phyloP scores from a whole-genome alignment of 2,888 invertebrate species.

The Chironomus tentans region DNA sequence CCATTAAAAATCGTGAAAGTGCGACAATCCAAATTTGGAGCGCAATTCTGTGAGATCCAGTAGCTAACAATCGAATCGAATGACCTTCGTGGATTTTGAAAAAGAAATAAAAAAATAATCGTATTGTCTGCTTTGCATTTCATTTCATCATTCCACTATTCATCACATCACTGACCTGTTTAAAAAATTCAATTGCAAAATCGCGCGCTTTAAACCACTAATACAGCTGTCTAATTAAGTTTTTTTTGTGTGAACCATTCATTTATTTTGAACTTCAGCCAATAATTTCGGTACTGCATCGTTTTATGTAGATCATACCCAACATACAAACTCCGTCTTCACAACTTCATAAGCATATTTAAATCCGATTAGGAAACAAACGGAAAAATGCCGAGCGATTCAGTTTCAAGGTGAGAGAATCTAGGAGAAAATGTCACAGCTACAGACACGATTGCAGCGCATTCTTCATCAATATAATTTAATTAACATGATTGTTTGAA shows the following conservation, averaged over 20 bases:
- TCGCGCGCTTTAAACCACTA: neutral
- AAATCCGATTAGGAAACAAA: neutral
- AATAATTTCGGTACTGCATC: neutral
- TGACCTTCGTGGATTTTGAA: neutral
- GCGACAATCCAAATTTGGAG: neutral
- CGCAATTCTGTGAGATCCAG: neutral
- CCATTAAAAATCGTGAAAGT: neutral
- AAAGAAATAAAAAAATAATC: neutral
- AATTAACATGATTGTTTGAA: too few species aligned
- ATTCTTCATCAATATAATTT: too few species aligned
- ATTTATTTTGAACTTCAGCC: conserved; percentile 3
- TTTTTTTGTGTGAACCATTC: neutral
- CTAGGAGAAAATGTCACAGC: too few species aligned
- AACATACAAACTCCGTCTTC: too few species aligned
- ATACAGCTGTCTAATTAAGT: neutral
- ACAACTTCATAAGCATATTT: neutral
- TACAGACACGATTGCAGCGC: too few species aligned
- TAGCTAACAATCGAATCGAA: neutral
- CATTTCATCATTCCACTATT: neutral
- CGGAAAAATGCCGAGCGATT: conserved; percentile 28
- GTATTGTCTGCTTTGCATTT: neutral
- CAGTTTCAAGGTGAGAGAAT: conserved; percentile 27
- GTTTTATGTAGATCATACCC: neutral
- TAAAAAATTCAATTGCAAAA: conserved; percentile 16
- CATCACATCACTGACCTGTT: conserved; percentile 17